A percentile compares a stretch with the other conserved stretches of the same genome.
These are phyloP conservation scores for Caenorhabditis sp. DNA, from an alignment of 2,888 invertebrate species.

Conservation along the genomic window DNA sequence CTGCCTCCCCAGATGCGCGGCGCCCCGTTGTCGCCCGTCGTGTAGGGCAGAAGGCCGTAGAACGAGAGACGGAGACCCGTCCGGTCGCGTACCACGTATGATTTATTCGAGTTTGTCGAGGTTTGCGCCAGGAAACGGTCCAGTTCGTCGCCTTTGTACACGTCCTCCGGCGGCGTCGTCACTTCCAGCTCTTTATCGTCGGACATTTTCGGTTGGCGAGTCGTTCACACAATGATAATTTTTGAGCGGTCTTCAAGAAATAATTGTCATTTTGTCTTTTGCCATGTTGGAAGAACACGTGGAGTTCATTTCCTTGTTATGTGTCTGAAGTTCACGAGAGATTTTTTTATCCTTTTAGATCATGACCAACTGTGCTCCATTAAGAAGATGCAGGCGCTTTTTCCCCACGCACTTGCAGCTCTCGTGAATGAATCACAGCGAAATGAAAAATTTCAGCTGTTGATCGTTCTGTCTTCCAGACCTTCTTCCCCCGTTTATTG, in stretches of 20 bases:
- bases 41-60: conserved; percentile 49
- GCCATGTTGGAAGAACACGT: too few species aligned
- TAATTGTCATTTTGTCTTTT: too few species aligned
- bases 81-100: conserved; percentile 48
- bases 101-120: conserved; percentile 26
- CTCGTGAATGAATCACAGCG: background rate
- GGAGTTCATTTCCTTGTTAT: too few species aligned
- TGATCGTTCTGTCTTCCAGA: too few species aligned
- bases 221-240: conserved; percentile 19
- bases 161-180: conserved; percentile 40
- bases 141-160: conserved; percentile 17
- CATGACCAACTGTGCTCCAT: too few species aligned
- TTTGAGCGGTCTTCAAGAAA: conserved; percentile 1
- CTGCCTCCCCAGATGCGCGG: conserved; percentile 53
- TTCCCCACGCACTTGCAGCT: background rate
- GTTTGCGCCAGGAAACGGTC: conserved; percentile 50
- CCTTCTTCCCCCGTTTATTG: too few species aligned
- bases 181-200: conserved; percentile 22
- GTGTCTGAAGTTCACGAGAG: too few species aligned
- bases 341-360: too few species aligned
- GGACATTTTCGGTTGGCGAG: conserved; percentile 23
- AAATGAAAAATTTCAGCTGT: too few species aligned
- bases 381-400: too few species aligned
- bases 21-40: conserved; percentile 42
- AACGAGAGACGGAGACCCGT: conserved; percentile 45